These are phyloP conservation scores for Tortricodes alternella DNA, from an alignment of 2,888 invertebrate species.

Conservation along the genomic window DNA sequence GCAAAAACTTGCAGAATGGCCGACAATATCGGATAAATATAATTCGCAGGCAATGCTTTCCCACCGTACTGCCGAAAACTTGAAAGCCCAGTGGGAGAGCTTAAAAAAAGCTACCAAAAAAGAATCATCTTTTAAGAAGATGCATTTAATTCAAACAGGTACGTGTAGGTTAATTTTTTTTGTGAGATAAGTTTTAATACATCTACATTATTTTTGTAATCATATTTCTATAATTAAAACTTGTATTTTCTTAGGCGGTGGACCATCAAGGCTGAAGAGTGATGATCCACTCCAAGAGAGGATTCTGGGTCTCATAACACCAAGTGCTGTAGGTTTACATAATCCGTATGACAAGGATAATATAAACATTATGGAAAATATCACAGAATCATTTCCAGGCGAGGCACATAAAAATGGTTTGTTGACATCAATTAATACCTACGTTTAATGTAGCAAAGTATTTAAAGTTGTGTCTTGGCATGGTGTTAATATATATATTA, in stretches of 20 bases:
- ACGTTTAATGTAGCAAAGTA: not conserved
- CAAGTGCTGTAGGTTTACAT: not conserved
- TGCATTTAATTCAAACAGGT: not conserved
- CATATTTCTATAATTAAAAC: too few relatives aligned
- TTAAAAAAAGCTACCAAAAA: conserved; percentile 4
- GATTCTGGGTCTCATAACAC: not conserved
- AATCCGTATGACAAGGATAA: not conserved
- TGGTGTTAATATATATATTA: not conserved
- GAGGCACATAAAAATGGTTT: not conserved
- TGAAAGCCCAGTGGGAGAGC: conserved; percentile 12
- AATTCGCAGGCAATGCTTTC: not conserved
- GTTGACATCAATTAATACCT: not conserved
- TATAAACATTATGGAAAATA: not conserved
- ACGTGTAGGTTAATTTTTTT: not conserved
- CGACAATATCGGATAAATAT: not conserved
- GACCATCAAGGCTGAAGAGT: not conserved
- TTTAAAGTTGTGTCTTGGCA: not conserved
- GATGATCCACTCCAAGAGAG: not conserved
- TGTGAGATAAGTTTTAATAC: not conserved
- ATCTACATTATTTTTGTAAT: too few relatives aligned
- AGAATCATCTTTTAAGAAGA: not conserved
- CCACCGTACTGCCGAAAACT: not conserved
- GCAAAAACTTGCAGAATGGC: too few relatives aligned
- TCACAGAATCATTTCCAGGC: not conserved
- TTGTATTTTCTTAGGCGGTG: not conserved